Conservation (phyloP, 2,113 vertebrate genomes). For the Dicentrarchus labrax region DNA sequence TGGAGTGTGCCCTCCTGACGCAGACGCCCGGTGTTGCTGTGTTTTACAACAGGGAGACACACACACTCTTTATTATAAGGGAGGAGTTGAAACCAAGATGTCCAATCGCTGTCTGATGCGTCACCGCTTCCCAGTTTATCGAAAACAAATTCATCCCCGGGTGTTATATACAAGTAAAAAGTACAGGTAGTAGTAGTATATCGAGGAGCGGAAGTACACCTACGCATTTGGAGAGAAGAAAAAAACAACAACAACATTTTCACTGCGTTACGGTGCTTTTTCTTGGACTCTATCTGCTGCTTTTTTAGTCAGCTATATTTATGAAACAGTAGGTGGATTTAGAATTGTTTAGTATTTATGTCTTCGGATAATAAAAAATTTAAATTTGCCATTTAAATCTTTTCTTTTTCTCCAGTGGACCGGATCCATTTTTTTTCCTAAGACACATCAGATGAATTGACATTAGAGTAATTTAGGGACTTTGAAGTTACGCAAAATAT, state of each 20-base stretch:
- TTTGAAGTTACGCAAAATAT: not conserved
- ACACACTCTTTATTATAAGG: slow-evolving; percentile 93
- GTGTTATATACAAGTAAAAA: slow-evolving; percentile 84
- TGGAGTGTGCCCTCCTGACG: slow-evolving; percentile 86
- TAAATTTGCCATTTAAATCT: not conserved
- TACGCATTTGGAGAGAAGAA: slow-evolving; percentile 74
- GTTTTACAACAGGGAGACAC: slow-evolving; percentile 92
- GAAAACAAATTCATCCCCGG: slow-evolving; percentile 92
- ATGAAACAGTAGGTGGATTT: slow-evolving; percentile 60
- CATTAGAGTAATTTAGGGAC: not conserved
- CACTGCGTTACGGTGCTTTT: slow-evolving; percentile 26
- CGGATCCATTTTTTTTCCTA: not conserved
- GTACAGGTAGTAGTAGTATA: slow-evolving; percentile 85
- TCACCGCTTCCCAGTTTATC: slow-evolving; percentile 90
- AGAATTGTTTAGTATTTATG: slow-evolving; percentile 12
- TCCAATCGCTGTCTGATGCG: slow-evolving; percentile 94
- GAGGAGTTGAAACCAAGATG: slow-evolving; percentile 91
- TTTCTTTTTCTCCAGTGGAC: not conserved
- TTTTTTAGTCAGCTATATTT: slow-evolving; percentile 49
- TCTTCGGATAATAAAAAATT: slow-evolving; percentile 21
- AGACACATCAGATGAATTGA: not conserved
- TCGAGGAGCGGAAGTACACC: slow-evolving; percentile 81
- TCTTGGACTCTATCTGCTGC: slow-evolving; percentile 33
- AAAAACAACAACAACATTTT: slow-evolving; percentile 47
- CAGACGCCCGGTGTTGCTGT: slow-evolving; percentile 88